Percentiles rank a stretch among this genome's conserved stretches.
phyloP scores from a whole-genome alignment of 2,113 vertebrate species.

The Cochlearius cochlearius region DNA sequence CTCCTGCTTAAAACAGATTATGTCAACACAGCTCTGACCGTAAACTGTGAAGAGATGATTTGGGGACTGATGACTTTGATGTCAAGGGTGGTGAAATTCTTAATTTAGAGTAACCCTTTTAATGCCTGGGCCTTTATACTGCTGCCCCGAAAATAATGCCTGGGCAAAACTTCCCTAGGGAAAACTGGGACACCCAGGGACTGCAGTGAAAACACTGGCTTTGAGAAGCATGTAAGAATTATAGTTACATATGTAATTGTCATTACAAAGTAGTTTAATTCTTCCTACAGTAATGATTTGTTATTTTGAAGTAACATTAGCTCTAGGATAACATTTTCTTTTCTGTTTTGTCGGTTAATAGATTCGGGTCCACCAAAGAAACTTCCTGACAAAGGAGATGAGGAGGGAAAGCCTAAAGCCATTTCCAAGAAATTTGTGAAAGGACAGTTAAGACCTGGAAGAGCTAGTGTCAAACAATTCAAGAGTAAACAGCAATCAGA shows the following conservation, averaged over 20 bases:
- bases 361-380: conserved; percentile 53
- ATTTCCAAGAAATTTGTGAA: conserved; percentile 68
- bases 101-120: neutral
- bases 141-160: neutral
- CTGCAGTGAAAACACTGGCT: neutral
- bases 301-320: neutral
- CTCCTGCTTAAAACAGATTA: neutral
- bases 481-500: conserved; percentile 67
- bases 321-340: neutral
- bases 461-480: conserved; percentile 66
- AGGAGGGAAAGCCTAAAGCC: conserved; percentile 47
- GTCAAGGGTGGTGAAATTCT: neutral
- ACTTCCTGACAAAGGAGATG: conserved; percentile 18
- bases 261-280: neutral
- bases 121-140: neutral
- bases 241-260: neutral
- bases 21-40: neutral
- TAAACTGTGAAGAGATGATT: neutral
- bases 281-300: neutral
- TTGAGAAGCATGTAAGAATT: neutral
- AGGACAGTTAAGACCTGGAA: conserved; percentile 57
- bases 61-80: neutral
- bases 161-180: neutral
- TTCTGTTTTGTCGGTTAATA: neutral
- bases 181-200: neutral